These are phyloP conservation scores for Andrena flavipes DNA, from an alignment of 2,888 invertebrate species.

Conservation along the genomic window DNA sequence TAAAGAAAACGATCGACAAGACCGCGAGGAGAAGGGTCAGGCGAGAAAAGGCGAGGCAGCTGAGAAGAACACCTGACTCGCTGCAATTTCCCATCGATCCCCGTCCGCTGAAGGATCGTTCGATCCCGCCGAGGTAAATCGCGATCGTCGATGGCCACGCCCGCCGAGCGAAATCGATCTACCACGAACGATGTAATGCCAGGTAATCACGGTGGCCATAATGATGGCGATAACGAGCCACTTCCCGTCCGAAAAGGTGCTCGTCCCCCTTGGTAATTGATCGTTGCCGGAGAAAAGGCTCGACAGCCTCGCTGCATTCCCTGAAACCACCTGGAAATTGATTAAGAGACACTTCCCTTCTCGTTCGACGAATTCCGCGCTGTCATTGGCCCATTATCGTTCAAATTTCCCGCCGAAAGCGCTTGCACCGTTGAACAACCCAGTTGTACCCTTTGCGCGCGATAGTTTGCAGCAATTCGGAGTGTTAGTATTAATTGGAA, in stretches of 20 bases:
- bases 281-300: conserved; percentile 41
- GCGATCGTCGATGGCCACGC: conserved; percentile 63
- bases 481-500: neutral
- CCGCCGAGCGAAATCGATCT: conserved; percentile 69
- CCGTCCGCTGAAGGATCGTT: conserved; percentile 40
- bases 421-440: too few relatives aligned
- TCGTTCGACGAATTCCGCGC: neutral
- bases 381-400: neutral
- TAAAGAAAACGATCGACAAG: conserved; percentile 29
- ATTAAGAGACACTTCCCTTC: conserved; percentile 31
- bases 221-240: conserved; percentile 73
- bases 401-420: neutral
- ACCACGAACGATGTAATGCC: conserved; percentile 70
- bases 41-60: neutral
- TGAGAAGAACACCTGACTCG: conserved; percentile 53
- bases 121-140: conserved; percentile 57
- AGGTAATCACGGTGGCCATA: conserved; percentile 70
- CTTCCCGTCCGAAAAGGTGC: conserved; percentile 67
- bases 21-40: neutral
- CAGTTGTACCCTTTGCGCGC: neutral
- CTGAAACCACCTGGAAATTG: conserved; percentile 42
- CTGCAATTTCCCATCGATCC: conserved; percentile 63
- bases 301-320: conserved; percentile 6
- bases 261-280: conserved; percentile 57
- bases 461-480: neutral